Base-by-base conservation (phyloP, 1,140 invertebrate genomes). In the Lepidurus couesii region DNA sequence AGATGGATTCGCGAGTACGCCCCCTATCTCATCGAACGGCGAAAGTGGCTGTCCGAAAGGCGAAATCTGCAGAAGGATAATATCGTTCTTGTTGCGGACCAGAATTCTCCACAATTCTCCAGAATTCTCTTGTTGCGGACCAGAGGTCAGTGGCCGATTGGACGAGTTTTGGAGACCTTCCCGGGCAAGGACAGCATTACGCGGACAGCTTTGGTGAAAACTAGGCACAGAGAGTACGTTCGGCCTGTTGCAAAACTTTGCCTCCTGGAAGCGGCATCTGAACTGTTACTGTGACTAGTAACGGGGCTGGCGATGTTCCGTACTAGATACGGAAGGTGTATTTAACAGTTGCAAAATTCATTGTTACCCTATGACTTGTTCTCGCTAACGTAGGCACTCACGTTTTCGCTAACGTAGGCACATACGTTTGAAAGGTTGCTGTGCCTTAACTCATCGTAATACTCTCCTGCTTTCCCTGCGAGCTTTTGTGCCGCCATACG, bases 1-100 rank as follows among this genome's bases (percentile, higher is more conserved):
- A 34, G 80, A 4, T 81, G 79, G 79, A n/a, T 76, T 9, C 75
- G 53, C 21, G 80, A 81, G 43, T 78, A 79, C n/a, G 16, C 80
- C 6, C 80, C 77, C 7, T n/a, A 11, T 9, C 21, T 81, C 16
- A 44, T 65, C 16, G 11, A 26, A 43, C 9, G 80, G 43, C 21
- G 77, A 7, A 80, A 81, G 44, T 80, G 79, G 77, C 21, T 42
- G 16, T 10, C 16, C 11, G 9, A 43, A 0, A 44, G n/a, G n/a
- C 11, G 77, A 73, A 78, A 78, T 13, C 16, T 78, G 13, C 2
- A 75, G 9, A 42, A 8, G 3, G 42, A 24, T 42, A 26, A 78
- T 42, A 5, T 78, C 5, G 65, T 78, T 6, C n/a, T 78, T 11
- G 10, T 78, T 6, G 65, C 42, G 7, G 77, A 78, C n/a, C 6